Base-by-base conservation (phyloP, 2,113 vertebrate genomes). In the Rousettus leschenaultii region DNA sequence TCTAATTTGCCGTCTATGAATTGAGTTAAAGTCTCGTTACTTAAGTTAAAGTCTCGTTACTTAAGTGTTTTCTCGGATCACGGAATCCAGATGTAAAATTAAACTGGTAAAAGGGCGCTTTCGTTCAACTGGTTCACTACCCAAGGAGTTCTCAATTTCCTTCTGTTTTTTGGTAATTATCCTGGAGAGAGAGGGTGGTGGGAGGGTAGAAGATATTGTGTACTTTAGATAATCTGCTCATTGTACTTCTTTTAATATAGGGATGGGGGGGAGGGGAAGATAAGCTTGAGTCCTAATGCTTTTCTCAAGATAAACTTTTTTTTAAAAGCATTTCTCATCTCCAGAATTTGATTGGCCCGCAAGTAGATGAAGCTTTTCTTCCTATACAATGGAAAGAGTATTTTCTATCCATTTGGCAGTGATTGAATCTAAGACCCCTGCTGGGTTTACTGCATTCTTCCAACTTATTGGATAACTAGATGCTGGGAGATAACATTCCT, bases 381-480 rank as follows among this genome's bases (percentile, higher is more conserved):
- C 95, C 95, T 95, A 96, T 97, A 98, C 97, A 98, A 98, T 98
- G 97, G 98, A 97, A 96, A 97, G 95, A 97, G 94, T 86, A 97
- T 96, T 96, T 98, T 98, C 98, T 97, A 98, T 98, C 98, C 98
- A 98, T 98, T 99, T 98, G 98, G 98, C 98, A 95, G 97, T 98
- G 98, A 98, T 98, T 99, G 98, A 98, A 97, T 98, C 98, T 98
- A 98, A 96, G 98, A 98, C 98, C 98, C 98, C 98, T 98, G 98
- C 98, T 98, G 98, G 98, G 98, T 98, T 98, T 98, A 98, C 98
- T 98, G 98, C 98, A 98, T 99, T 99, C 98, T 98, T 98, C 97
- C 98, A 98, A 98, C 98, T 99, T 98, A 99, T 98, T 99, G 98
- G 98, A 98, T 99, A 98, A 98, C 98, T 98, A 98, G 98, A 99